phyloP scores from a whole-genome alignment of 2,113 vertebrate species.

The Speoplatyrhinus poulsoni region DNA sequence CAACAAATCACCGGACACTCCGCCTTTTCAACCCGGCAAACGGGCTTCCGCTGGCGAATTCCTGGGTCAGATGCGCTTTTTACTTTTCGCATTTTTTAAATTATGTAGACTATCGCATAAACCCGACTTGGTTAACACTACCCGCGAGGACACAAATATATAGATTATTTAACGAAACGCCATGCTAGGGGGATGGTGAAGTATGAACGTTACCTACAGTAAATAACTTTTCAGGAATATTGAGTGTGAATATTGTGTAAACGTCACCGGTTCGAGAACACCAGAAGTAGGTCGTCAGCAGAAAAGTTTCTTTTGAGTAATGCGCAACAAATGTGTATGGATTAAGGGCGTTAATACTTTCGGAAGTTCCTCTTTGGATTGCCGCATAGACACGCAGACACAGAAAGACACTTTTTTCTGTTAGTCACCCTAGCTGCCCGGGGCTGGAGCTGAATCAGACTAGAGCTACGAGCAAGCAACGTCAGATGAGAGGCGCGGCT shows the following conservation, averaged over 20 bases:
- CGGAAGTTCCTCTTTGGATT: slow-evolving; percentile 22
- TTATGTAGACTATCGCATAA: too few species aligned
- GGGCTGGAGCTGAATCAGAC: slow-evolving; percentile 8
- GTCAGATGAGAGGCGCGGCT: slow-evolving; percentile 66
- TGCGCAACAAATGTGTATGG: slow-evolving; percentile 1
- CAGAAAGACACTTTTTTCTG: slow-evolving; percentile 5
- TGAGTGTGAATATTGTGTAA: neutral
- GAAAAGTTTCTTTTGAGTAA: slow-evolving; percentile 34
- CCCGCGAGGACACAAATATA: too few species aligned
- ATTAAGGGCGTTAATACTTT: slow-evolving; percentile 10
- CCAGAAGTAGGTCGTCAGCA: slow-evolving; percentile 53
- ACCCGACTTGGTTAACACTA: too few species aligned
- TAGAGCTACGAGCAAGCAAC: neutral
- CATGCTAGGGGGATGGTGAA: too few species aligned
- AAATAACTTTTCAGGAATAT: neutral
- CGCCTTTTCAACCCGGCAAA: slow-evolving; percentile 52
- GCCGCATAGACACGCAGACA: slow-evolving; percentile 36
- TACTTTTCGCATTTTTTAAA: neutral
- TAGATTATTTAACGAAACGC: too few species aligned
- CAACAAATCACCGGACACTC: slow-evolving; percentile 62
- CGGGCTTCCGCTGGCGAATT: slow-evolving; percentile 58
- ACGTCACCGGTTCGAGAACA: neutral
- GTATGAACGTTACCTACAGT: too few species aligned
- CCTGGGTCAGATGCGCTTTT: slow-evolving; percentile 9
- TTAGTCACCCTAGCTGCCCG: slow-evolving; percentile 29